Evolutionary conservation across 2,797 vertebrate genomes (phyloP).

Genomic region (Anabacerthia variegaticeps): DNA sequence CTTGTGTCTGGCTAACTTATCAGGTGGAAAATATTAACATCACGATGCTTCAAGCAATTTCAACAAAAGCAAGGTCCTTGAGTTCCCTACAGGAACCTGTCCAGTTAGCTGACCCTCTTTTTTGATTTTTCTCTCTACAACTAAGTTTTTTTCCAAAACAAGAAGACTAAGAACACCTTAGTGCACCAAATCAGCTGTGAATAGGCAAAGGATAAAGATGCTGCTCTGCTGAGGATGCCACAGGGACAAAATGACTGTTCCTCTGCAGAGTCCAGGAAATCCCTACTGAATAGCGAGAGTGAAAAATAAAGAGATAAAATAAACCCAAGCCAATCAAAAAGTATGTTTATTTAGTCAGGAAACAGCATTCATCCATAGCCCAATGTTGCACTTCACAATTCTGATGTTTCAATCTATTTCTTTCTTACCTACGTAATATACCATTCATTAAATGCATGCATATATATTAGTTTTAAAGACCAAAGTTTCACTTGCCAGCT

Average conservation of each 20-base stretch:
- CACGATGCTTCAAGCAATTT: neutral
- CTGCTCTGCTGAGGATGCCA: conserved; percentile 4
- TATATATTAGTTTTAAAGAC: neutral
- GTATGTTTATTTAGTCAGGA: neutral
- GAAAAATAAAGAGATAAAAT: conserved; percentile 17
- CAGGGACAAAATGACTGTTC: conserved; percentile 15
- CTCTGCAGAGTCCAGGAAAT: neutral
- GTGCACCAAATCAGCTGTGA: conserved; percentile 5
- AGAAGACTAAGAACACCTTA: neutral
- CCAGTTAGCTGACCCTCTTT: neutral
- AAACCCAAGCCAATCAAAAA: neutral
- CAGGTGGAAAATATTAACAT: conserved; percentile 7
- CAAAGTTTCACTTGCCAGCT: neutral
- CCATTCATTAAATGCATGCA: neutral
- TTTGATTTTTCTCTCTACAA: neutral
- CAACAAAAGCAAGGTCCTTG: neutral
- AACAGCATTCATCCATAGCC: neutral
- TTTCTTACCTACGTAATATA: neutral
- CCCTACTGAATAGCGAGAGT: neutral
- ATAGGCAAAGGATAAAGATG: neutral
- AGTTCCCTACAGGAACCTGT: neutral
- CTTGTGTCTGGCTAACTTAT: neutral
- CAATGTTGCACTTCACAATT: neutral
- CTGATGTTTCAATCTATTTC: neutral
- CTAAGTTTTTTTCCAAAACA: neutral